These are phyloP conservation scores for Drosophila equinoxialis DNA, from an alignment of 1,140 invertebrate species.

Conservation along the genomic window DNA sequence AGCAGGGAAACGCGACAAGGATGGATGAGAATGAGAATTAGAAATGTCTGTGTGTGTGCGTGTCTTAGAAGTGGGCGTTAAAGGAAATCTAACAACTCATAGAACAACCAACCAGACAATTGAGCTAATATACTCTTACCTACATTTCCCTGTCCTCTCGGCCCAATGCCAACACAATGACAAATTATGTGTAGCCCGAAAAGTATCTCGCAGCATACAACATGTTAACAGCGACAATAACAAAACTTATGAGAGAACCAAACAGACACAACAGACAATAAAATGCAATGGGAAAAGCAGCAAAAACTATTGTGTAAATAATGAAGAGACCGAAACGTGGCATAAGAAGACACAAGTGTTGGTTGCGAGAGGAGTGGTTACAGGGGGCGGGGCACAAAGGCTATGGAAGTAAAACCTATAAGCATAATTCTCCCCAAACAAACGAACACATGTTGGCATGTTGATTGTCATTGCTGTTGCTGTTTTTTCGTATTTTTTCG, in stretches of 20 bases:
- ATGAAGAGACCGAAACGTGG: slow-evolving; percentile 33
- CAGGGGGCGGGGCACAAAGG: not conserved
- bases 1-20: slow-evolving; percentile 23
- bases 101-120: slow-evolving; percentile 39
- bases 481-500: slow-evolving; percentile 12
- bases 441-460: slow-evolving; percentile 69
- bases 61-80: slow-evolving; percentile 11
- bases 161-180: slow-evolving; percentile 45
- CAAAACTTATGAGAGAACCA: slow-evolving; percentile 68
- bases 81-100: slow-evolving; percentile 26
- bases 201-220: slow-evolving; percentile 70
- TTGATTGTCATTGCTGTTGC: slow-evolving; percentile 59
- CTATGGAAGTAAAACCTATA: slow-evolving; percentile 47
- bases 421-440: slow-evolving; percentile 48
- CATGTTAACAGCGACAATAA: slow-evolving; percentile 78
- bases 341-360: slow-evolving; percentile 13
- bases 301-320: slow-evolving; percentile 76
- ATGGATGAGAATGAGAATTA: slow-evolving; percentile 23
- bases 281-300: slow-evolving; percentile 65
- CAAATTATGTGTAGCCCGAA: slow-evolving; percentile 44
- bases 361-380: not conserved
- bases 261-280: slow-evolving; percentile 58
- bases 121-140: slow-evolving; percentile 30
- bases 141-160: not conserved
- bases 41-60: not conserved